phyloP scores from a whole-genome alignment of 2,113 vertebrate species.

The Crypturellus undulatus region DNA sequence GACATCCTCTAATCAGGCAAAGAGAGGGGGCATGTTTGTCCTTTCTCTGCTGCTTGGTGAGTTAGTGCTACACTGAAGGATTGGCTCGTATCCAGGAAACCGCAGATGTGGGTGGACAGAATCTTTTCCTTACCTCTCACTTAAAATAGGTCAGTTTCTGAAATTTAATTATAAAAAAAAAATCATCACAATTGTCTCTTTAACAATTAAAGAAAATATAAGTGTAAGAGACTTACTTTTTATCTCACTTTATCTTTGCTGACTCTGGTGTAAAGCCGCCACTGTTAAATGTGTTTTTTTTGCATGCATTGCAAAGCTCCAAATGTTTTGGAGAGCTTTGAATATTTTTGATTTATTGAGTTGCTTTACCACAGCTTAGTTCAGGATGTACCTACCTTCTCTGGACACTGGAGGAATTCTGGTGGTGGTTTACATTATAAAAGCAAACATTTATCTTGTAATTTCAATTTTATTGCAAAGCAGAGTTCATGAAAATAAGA shows the following conservation, averaged over 20 bases:
- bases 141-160: not conserved
- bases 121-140: not conserved
- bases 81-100: conserved; percentile 6
- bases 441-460: conserved; percentile 15
- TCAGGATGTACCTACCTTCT: not conserved
- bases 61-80: not conserved
- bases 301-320: not conserved
- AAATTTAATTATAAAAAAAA: not conserved
- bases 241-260: not conserved
- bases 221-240: not conserved
- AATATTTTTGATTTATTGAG: conserved; percentile 39
- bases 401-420: not conserved
- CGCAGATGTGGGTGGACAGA: not conserved
- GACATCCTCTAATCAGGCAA: conserved; percentile 44
- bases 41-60: conserved; percentile 37
- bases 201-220: not conserved
- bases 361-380: not conserved
- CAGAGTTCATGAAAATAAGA: conserved; percentile 31
- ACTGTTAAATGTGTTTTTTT: not conserved
- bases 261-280: not conserved
- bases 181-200: not conserved
- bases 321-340: not conserved
- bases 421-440: not conserved
- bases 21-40: conserved; percentile 23
- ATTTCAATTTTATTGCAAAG: conserved; percentile 39